Evolutionary conservation across 2,797 vertebrate genomes (phyloP), one percentile per base, ranked within the genome.

Genomic region (Paramormyrops hopkinsi): DNA sequence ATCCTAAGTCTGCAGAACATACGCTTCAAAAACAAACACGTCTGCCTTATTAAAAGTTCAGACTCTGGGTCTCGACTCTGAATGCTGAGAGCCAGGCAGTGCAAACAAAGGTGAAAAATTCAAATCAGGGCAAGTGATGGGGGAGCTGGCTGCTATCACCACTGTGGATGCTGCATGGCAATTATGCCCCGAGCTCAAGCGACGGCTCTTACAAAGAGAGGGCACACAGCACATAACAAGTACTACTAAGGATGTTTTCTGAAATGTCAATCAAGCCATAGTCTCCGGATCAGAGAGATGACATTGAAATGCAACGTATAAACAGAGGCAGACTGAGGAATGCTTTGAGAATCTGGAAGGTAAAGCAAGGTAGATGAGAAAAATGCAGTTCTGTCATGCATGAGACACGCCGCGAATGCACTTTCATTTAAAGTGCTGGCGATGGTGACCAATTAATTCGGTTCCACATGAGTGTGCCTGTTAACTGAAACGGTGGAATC

Each of bases 101-200:
- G 73, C 73, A 79, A 79, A 79, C 73, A 79, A 79, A 79, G 73
- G 37, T 79, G 73, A 41, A 44, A 44, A 79, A 79, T 79, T 79
- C 73, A 79, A 41, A 79, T 79, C 0, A 79, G 33, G 37, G 37
- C 14, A 44, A 79, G 37, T 8, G 37, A 3, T 5, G 0, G 37
- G 37, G 73, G 37, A 44, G 14, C 37, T 79, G 5, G 12, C 65
- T 41, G 1, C 11, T 41, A 44, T 79, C 73, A 79, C 7, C 73
- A n/a, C 33, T 41, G 3, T 41, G 2, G 37, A 44, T 44, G 19
- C 7, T 14, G 17, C 73, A 41, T 44, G 14, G 37, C 2, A 79
- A 79, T 79, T 79, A 29, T n/a, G 37, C 33, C 37, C 73, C 37
- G 33, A 44, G 73, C 73, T 79, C 73, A 44, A 79, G 37, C 37